Evolutionary conservation across 1,140 invertebrate genomes (phyloP), one percentile per base, ranked within the genome.

Genomic region (Lethrus apterus): DNA sequence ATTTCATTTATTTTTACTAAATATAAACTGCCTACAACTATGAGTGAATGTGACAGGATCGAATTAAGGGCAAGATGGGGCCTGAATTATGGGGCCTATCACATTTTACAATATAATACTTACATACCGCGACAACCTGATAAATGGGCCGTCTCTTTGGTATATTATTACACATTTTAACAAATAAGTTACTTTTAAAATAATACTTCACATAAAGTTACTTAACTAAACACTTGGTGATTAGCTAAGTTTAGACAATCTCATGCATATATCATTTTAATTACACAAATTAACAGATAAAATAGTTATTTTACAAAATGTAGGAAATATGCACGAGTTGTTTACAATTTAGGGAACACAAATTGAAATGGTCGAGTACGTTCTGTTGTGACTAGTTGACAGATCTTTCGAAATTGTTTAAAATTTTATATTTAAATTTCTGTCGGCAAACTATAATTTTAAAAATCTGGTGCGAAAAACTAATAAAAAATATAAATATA

Each of bases 151-250:
- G 54, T 57, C 57, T 66, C 64, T 66, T 66, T 66, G 64, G 64
- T 66, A 66, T 58, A 64, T 61, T 66, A 66, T 66, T 66, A 66
- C 64, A 66, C 64, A 66, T 60, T 63, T 64, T 58, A 54, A 48
- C 58, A 56, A 55, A 59, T 53, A 58, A 56, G 56, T 62, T 50
- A 56, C 40, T 34, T 34, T 24, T 14, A 48, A 48, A 49, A 44
- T 49, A 44, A 43, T 49, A 49, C 42, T 45, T 46, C 5, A 11
- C 18, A 8, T 13, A 23, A 13, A 19, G 20, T n/a, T 15, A 20
- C 29, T 21, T 10, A 9, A 19, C 21, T 15, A 21, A 32, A 21
- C 13, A 45, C 31, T 33, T 34, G 44, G 29, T 45, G 11, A 45
- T 31, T 17, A 24, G 15, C 21, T 45, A 36, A 15, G 20, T 17